These are phyloP conservation scores for Synanthedon myopaeformis DNA, from an alignment of 2,888 invertebrate species.

Conservation along the genomic window DNA sequence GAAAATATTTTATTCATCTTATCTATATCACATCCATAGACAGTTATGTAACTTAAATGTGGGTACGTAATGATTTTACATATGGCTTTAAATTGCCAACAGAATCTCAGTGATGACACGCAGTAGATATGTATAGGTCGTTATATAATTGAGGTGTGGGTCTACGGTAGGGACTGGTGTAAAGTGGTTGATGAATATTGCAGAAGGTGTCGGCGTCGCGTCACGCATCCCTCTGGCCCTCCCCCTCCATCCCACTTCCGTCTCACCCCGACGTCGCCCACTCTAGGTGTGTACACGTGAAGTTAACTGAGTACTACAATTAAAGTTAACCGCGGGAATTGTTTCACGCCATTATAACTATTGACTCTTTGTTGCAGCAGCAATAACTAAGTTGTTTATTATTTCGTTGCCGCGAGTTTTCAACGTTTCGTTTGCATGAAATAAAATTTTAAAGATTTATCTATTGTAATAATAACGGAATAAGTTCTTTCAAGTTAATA, in stretches of 20 bases:
- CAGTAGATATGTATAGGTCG: not conserved
- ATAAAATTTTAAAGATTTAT: too few species aligned
- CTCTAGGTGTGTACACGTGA: not conserved
- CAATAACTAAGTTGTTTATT: too few species aligned
- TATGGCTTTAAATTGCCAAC: not conserved
- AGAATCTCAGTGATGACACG: constrained; percentile 6
- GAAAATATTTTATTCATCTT: not conserved
- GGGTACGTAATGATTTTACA: not conserved
- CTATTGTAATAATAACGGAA: too few species aligned
- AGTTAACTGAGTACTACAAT: not conserved
- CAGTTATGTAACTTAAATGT: not conserved
- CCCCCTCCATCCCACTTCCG: constrained; percentile 15
- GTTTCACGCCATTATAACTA: not conserved
- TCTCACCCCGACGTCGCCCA: constrained; percentile 7
- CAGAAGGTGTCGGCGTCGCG: constrained; percentile 36
- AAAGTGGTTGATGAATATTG: constrained; percentile 60
- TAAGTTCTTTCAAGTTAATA: too few species aligned
- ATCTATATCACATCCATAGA: too few species aligned
- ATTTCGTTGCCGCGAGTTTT: too few species aligned
- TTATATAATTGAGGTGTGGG: constrained; percentile 22
- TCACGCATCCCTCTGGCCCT: constrained; percentile 23
- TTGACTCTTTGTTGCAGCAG: too few species aligned
- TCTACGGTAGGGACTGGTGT: constrained; percentile 24
- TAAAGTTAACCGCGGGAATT: not conserved
- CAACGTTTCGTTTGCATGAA: too few species aligned